Percentiles rank a stretch among this genome's conserved stretches.
These are phyloP conservation scores for Adelges cooleyi DNA, from an alignment of 1,140 invertebrate genomes.

Conservation along the genomic window DNA sequence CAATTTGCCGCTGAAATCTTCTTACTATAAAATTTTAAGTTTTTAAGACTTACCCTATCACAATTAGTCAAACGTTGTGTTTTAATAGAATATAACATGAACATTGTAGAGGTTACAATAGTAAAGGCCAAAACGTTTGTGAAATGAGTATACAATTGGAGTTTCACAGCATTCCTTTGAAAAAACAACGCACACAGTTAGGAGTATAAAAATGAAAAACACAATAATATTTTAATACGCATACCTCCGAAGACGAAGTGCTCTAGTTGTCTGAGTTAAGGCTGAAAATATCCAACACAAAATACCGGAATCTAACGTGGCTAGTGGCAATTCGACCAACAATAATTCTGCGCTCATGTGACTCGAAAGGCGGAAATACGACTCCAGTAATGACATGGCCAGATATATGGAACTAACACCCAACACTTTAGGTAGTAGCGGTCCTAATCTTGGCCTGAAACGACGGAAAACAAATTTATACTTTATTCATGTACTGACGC, in stretches of 20 bases:
- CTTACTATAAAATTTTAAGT: too few species aligned
- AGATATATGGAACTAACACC: conserved; percentile 72
- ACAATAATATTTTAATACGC: conserved; percentile 36
- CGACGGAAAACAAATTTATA: conserved; percentile 27
- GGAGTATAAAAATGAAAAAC: conserved; percentile 4
- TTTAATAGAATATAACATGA: conserved; percentile 85
- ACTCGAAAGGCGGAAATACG: conserved; percentile 61
- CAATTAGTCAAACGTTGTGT: conserved; percentile 57
- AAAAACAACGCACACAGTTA: too few species aligned
- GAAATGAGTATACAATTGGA: conserved; percentile 83
- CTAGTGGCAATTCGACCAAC: conserved; percentile 60
- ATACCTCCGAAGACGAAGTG: conserved; percentile 61
- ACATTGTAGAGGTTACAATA: conserved; percentile 74
- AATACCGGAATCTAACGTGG: conserved; percentile 57
- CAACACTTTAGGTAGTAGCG: conserved; percentile 74
- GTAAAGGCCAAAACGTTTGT: conserved; percentile 86
- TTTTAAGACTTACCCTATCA: conserved; percentile 44
- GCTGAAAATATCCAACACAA: conserved; percentile 79
- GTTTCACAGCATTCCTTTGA: conserved; percentile 67
- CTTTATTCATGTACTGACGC: too few species aligned
- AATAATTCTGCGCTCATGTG: conserved; percentile 54
- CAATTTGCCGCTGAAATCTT: not conserved
- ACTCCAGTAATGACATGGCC: conserved; percentile 66
- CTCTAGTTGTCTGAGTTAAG: conserved; percentile 78
- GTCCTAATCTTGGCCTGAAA: conserved; percentile 66